Evolutionary conservation across 2,797 vertebrate species (phyloP).

Genomic region (Microcaecilia unicolor): DNA sequence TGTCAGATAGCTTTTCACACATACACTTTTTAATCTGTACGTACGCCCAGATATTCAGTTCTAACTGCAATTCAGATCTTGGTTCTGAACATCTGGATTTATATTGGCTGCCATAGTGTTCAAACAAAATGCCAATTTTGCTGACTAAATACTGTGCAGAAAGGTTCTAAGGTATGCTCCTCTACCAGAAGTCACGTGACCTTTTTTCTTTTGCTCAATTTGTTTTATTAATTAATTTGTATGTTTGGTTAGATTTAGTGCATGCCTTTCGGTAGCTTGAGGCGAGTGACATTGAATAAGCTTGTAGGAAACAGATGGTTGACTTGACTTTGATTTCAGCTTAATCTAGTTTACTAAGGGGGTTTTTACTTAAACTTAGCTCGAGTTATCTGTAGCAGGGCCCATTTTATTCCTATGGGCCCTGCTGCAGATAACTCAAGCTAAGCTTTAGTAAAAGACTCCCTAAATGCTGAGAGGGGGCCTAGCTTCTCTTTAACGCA

Average conservation of each 20-base stretch:
- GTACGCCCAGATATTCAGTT: neutral
- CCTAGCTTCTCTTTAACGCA: neutral
- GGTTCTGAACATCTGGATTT: too few relatives aligned
- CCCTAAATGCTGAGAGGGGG: conserved; percentile 8
- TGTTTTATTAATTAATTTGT: accelerated
- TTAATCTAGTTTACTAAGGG: neutral
- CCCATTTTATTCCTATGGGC: too few relatives aligned
- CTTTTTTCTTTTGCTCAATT: neutral
- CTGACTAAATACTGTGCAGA: too few relatives aligned
- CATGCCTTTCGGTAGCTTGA: too few relatives aligned
- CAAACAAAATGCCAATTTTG: too few relatives aligned
- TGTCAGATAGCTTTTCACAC: neutral
- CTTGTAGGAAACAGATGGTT: neutral
- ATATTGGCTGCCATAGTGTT: too few relatives aligned
- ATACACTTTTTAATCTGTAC: neutral
- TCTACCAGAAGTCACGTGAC: accelerated
- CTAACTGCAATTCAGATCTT: too few relatives aligned
- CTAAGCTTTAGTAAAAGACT: too few relatives aligned
- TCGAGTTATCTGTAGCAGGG: too few relatives aligned
- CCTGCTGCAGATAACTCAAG: too few relatives aligned
- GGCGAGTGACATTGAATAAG: neutral
- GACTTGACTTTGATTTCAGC: neutral
- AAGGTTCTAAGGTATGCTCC: neutral
- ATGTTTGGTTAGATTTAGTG: too few relatives aligned
- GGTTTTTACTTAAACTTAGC: too few relatives aligned